Base-by-base conservation (phyloP, 2,113 vertebrate genomes). In the Sakesphorus luctuosus region DNA sequence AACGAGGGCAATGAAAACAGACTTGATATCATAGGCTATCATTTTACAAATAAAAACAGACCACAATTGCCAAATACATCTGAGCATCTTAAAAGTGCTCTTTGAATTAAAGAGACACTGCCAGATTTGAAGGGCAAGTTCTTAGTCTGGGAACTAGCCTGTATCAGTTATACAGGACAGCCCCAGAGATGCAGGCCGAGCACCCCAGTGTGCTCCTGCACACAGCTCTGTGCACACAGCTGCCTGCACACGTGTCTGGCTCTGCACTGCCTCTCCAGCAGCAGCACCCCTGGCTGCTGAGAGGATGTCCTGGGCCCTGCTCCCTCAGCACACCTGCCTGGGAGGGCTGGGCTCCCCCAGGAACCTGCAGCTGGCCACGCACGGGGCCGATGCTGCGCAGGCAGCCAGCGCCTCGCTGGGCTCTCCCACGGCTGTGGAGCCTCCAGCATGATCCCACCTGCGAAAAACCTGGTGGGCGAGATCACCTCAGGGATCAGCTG, bases 11-110 rank as follows among this genome's bases (percentile, higher is more conserved):
- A 77, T 10, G 59, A 84, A 95, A 92, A 88, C 38, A 94, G 38
- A 74, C 72, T 80, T 44, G 49, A 77, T 96, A 88, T 85, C 74
- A 69, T 61, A 67, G 52, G 75, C 75, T 96, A 88, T 88, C 89
- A 92, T 84, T 94, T 93, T 90, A 77, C 82, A 86, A 88, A 88
- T 88, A 67, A 90, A 93, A 93, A 55, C 74, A 85, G 75, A 49
- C 35, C 35, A 7, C 26, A 4, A 35, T 67, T 90, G 75, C 92
- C 82, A 96, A 93, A 94, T 47, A 44, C 61, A 72, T 83, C 82
- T 47, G 43, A 93, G 63, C 59, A 88, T 85, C 87, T 74, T 87
- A 55, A 59, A 94, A 94, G 35, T 12, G 26, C 36, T 62, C 71
- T 80, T 67, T 73, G 55, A 96, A 73, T 95, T 90, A 80, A 93